Evolutionary conservation across 2,113 vertebrate genomes (phyloP).

Genomic region (Lamprotornis superbus): DNA sequence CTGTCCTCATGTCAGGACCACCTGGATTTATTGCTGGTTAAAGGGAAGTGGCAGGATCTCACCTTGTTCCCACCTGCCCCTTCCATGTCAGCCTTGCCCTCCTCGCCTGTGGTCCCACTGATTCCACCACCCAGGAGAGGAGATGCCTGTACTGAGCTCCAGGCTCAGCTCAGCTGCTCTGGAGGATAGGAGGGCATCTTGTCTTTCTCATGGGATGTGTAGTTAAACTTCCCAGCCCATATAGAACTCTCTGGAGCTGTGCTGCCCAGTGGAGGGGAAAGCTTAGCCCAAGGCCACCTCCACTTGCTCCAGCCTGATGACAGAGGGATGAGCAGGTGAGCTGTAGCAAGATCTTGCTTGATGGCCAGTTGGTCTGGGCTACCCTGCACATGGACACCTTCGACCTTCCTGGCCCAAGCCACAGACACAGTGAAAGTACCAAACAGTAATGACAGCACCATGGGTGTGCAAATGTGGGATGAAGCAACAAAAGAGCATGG

Average conservation of each 20-base stretch:
- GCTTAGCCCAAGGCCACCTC: neutral
- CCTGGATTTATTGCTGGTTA: neutral
- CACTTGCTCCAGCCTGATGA: neutral
- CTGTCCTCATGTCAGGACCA: neutral
- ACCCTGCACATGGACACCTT: neutral
- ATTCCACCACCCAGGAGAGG: neutral
- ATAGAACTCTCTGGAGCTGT: neutral
- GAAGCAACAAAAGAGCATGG: neutral
- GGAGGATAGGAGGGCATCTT: neutral
- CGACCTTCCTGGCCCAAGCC: neutral
- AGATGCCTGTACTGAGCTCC: too few species aligned
- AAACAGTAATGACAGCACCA: neutral
- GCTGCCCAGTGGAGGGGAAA: neutral
- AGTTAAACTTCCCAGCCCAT: neutral
- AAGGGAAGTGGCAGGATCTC: neutral
- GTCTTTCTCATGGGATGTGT: too few species aligned
- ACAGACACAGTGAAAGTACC: neutral
- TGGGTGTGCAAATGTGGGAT: fast-evolving
- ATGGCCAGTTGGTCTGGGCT: neutral
- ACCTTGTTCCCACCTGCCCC: neutral
- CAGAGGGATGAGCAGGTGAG: neutral
- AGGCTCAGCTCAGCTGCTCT: neutral
- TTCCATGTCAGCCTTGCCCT: neutral
- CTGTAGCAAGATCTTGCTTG: neutral
- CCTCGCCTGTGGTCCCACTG: neutral